phyloP scores from a whole-genome alignment of 35 echinoderm and acorn worm genomes.

The Chiridota heheva region DNA sequence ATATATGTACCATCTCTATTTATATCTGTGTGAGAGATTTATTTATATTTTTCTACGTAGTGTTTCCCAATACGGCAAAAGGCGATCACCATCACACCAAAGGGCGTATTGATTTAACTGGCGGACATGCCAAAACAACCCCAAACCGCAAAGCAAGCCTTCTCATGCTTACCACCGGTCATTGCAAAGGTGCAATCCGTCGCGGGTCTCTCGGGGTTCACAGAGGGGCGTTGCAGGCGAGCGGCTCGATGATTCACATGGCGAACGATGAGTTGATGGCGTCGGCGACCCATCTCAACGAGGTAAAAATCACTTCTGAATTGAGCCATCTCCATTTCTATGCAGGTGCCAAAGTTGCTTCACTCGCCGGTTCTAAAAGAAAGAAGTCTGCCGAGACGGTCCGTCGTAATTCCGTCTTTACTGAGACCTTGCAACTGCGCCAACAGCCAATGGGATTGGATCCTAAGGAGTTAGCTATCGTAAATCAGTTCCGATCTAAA shows the following conservation, averaged over 20 bases:
- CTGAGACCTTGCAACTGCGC: constrained; percentile 58
- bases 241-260: constrained; percentile 85
- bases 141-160: constrained; percentile 34
- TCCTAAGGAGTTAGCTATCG: constrained; percentile 59
- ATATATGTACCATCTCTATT: no score
- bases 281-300: constrained; percentile 57
- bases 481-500: constrained; percentile 79
- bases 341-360: constrained; percentile 62
- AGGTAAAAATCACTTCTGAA: constrained; percentile 60
- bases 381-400: constrained; percentile 50
- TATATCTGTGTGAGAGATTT: no score
- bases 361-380: constrained; percentile 42
- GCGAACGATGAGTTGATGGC: constrained; percentile 66
- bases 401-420: constrained; percentile 80
- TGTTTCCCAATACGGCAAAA: constrained; percentile 24
- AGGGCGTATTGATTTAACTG: not conserved
- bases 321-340: constrained; percentile 72
- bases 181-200: constrained; percentile 37
- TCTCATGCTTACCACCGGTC: constrained; percentile 52
- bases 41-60: not conserved
- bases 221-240: constrained; percentile 54
- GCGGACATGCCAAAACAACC: constrained; percentile 14
- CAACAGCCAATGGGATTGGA: constrained; percentile 47
- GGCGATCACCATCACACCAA: constrained; percentile 12
- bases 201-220: constrained; percentile 73